These are phyloP conservation scores for Hyphantria cunea DNA, from an alignment of 1,140 invertebrate genomes.

Conservation along the genomic window DNA sequence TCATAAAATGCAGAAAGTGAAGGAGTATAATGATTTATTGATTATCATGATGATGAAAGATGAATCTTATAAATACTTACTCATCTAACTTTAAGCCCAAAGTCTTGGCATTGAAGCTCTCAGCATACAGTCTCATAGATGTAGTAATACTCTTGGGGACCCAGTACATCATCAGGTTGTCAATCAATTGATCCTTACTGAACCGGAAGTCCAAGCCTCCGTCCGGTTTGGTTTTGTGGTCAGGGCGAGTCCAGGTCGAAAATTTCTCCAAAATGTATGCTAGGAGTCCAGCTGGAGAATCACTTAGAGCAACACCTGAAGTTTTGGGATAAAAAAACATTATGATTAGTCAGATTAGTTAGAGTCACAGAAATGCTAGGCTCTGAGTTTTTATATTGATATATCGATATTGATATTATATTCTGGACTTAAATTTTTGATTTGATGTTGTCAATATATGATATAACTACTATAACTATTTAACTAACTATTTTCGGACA, in stretches of 20 bases:
- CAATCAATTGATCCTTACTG: constrained; percentile 89
- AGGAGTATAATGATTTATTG: too few relatives aligned
- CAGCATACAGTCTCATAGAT: constrained; percentile 88
- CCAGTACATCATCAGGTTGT: constrained; percentile 96
- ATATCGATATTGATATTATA: too few relatives aligned
- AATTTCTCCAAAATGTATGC: constrained; percentile 95
- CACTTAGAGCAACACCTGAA: constrained; percentile 82
- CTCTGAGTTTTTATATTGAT: too few relatives aligned
- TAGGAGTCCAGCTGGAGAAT: constrained; percentile 86
- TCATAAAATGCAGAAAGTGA: too few relatives aligned
- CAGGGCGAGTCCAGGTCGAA: constrained; percentile 86
- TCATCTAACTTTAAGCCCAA: constrained; percentile 72
- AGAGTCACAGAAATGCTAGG: too few relatives aligned
- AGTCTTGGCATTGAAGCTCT: constrained; percentile 77
- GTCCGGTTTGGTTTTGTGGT: constrained; percentile 81
- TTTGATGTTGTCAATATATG: too few relatives aligned
- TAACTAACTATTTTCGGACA: too few relatives aligned
- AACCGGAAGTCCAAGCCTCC: constrained; percentile 85
- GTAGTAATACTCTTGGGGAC: constrained; percentile 89
- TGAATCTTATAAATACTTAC: constrained; percentile 39
- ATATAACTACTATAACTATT: too few relatives aligned
- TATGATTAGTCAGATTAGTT: too few relatives aligned
- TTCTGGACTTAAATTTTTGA: too few relatives aligned
- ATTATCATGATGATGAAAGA: background rate
- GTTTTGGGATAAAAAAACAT: too few relatives aligned